phyloP scores from a whole-genome alignment of 1,140 invertebrate genomes.

The Rhagoletis pomonella region DNA sequence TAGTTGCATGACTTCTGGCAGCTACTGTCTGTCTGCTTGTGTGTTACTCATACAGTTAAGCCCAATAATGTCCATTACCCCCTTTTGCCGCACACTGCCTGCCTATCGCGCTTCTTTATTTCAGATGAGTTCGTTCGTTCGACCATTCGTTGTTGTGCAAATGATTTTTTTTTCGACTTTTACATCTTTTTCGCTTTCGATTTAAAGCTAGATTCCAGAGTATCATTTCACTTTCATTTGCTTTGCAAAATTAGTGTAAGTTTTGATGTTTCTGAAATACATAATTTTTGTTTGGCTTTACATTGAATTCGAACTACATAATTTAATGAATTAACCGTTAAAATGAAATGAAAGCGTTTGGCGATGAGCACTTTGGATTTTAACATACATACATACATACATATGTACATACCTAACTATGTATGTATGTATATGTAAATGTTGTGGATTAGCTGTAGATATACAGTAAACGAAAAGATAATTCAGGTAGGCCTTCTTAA shows the following conservation, averaged over 20 bases:
- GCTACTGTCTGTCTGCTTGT: background rate
- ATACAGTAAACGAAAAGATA: too few species aligned
- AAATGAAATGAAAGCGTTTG: constrained; percentile 1
- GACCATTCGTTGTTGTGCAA: constrained; percentile 39
- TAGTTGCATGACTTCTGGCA: constrained; percentile 39
- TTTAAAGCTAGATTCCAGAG: background rate
- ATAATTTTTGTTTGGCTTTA: background rate
- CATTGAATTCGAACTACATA: constrained; percentile 1
- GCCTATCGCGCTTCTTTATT: background rate
- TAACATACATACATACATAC: background rate
- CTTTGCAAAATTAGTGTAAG: background rate
- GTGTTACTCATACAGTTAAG: background rate
- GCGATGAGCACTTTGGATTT: background rate
- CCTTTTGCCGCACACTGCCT: background rate
- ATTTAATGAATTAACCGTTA: constrained; percentile 35
- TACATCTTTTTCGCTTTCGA: constrained; percentile 39
- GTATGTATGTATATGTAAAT: too few species aligned
- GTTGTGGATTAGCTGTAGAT: too few species aligned
- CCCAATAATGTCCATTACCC: background rate
- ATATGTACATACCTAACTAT: too few species aligned
- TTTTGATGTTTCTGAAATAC: background rate
- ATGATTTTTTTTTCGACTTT: background rate
- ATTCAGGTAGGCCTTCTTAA: too few species aligned
- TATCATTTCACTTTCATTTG: background rate
- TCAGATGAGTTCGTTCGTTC: background rate